These are phyloP conservation scores for Hyperopisus bebe DNA, from an alignment of 2,113 vertebrate genomes.

Conservation along the genomic window DNA sequence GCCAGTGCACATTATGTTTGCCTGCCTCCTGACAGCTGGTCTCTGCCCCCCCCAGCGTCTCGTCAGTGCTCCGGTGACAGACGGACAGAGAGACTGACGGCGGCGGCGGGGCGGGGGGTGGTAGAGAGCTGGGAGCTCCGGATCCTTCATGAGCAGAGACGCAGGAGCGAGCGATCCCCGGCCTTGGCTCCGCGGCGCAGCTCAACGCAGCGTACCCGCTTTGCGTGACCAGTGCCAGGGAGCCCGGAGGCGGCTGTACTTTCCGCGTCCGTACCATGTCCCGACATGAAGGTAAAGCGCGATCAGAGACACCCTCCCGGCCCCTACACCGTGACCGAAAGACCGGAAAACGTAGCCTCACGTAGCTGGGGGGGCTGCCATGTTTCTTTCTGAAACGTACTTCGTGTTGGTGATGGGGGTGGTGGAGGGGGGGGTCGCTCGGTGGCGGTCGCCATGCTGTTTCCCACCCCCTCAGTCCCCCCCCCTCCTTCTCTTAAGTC, in stretches of 20 bases:
- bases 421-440: slow-evolving; percentile 23
- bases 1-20: neutral
- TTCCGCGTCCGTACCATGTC: slow-evolving; percentile 65
- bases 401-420: neutral
- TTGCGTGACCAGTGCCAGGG: slow-evolving; percentile 31
- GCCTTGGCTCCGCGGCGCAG: slow-evolving; percentile 52
- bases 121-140: slow-evolving; percentile 52
- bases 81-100: slow-evolving; percentile 42
- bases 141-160: slow-evolving; percentile 66
- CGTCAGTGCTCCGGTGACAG: slow-evolving; percentile 48
- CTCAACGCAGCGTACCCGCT: slow-evolving; percentile 32
- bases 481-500: neutral
- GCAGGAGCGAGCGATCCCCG: slow-evolving; percentile 61
- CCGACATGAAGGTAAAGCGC: slow-evolving; percentile 71
- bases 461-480: neutral
- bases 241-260: slow-evolving; percentile 51
- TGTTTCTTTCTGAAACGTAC: slow-evolving; percentile 40
- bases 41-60: neutral
- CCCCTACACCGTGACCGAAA: slow-evolving; percentile 3
- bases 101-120: slow-evolving; percentile 43
- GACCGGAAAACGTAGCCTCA: slow-evolving; percentile 28
- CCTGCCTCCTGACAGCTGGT: slow-evolving; percentile 40
- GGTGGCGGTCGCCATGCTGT: slow-evolving; percentile 29
- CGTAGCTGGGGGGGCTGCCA: slow-evolving; percentile 27
- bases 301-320: slow-evolving; percentile 11